Conservation (phyloP, 2,888 invertebrate species). For the Netelia inedita region DNA sequence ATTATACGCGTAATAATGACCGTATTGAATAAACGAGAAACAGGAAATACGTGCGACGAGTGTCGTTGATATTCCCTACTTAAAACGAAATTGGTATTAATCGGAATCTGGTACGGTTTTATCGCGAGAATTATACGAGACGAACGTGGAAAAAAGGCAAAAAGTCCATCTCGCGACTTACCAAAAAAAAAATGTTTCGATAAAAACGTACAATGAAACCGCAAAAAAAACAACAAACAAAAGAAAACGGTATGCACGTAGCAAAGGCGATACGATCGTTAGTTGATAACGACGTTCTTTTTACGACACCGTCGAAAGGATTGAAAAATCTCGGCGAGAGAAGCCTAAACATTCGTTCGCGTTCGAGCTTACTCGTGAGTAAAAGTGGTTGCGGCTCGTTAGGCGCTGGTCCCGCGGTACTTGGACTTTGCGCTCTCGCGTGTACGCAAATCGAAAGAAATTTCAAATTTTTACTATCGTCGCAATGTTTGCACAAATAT, state of each 20-base stretch:
- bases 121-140: not conserved
- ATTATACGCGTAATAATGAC: conserved; percentile 26
- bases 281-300: not conserved
- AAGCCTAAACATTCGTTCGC: not conserved
- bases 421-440: not conserved
- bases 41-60: conserved; percentile 31
- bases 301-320: not conserved
- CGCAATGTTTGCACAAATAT: too few species aligned
- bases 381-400: conserved; percentile 26
- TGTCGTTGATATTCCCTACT: not conserved
- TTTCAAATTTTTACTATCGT: not conserved
- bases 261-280: not conserved
- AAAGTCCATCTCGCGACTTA: not conserved
- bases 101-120: not conserved
- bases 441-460: not conserved
- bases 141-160: not conserved
- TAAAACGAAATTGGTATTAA: not conserved
- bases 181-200: not conserved
- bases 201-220: not conserved
- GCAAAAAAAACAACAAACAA: not conserved
- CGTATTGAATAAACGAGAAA: conserved; percentile 35
- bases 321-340: not conserved
- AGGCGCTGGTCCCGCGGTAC: conserved; percentile 5
- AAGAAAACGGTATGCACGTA: not conserved
- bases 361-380: conserved; percentile 16